A percentile compares a stretch with the other conserved stretches of the same genome.
These are phyloP conservation scores for Chinchilla lanigera DNA, from an alignment of 2,113 vertebrate species.

Conservation along the genomic window DNA sequence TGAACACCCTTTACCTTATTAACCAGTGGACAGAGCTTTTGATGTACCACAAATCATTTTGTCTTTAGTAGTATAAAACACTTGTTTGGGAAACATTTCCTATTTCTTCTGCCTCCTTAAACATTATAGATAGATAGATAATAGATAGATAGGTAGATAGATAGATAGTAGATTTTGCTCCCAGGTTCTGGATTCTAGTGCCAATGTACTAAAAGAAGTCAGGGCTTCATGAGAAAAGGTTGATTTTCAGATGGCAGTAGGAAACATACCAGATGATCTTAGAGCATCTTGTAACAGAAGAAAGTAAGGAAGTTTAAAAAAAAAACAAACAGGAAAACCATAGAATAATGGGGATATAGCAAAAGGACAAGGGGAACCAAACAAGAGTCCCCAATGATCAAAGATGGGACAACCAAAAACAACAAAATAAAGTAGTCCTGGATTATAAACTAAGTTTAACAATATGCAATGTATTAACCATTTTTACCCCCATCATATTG, in stretches of 20 bases:
- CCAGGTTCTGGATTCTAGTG: neutral
- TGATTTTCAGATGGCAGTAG: neutral
- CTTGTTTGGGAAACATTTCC: neutral
- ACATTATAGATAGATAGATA: neutral
- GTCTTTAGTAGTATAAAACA: neutral
- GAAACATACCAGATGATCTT: neutral
- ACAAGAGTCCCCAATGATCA: neutral
- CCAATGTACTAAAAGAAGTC: neutral
- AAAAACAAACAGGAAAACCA: neutral
- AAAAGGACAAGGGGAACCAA: neutral
- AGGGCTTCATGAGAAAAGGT: neutral
- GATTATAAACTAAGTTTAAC: neutral
- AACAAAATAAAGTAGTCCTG: neutral
- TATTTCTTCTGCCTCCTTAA: neutral
- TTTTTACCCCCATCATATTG: too few species aligned
- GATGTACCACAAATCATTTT: neutral
- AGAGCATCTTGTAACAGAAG: neutral
- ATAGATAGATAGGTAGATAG: too few species aligned
- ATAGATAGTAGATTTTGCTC: neutral
- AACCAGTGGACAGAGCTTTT: neutral
- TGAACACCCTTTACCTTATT: neutral
- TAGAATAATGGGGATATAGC: neutral
- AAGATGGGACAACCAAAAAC: neutral
- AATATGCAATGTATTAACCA: too few species aligned
- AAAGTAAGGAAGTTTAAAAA: neutral